These are phyloP conservation scores for Brachystomella parvula DNA, from an alignment of 1,140 invertebrate species.

Conservation along the genomic window DNA sequence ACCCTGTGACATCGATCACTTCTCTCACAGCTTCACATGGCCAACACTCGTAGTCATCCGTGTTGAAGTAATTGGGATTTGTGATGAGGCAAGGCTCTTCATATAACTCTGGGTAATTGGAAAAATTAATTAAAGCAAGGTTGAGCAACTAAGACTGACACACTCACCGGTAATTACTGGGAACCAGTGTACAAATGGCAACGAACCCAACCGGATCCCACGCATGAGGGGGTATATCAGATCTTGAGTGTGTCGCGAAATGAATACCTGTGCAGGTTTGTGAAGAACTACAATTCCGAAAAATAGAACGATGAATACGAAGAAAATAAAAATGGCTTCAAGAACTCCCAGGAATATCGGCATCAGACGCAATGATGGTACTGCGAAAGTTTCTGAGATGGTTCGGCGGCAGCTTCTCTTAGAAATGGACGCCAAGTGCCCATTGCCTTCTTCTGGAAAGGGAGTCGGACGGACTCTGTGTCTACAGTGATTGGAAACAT, in stretches of 20 bases:
- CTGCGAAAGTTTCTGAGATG: background rate
- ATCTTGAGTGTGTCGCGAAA: slow-evolving; percentile 57
- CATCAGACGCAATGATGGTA: background rate
- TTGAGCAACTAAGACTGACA: slow-evolving; percentile 6
- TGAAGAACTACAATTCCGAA: slow-evolving; percentile 43
- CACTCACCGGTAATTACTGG: slow-evolving; percentile 54
- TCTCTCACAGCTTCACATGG: slow-evolving; percentile 58
- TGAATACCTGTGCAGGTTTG: slow-evolving; percentile 48
- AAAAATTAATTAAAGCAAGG: slow-evolving; percentile 22
- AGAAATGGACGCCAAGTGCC: background rate
- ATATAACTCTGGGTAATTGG: slow-evolving; percentile 61
- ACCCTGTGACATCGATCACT: slow-evolving; percentile 48
- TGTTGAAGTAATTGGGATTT: slow-evolving; percentile 61
- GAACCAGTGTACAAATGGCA: slow-evolving; percentile 54
- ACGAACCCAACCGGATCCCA: slow-evolving; percentile 51
- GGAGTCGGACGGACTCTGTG: background rate
- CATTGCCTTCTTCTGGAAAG: background rate
- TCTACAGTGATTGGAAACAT: slow-evolving; percentile 10
- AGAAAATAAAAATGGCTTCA: slow-evolving; percentile 13
- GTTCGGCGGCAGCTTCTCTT: background rate
- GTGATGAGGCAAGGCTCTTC: slow-evolving; percentile 68
- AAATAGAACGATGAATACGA: slow-evolving; percentile 35
- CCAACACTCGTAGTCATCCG: slow-evolving; percentile 65
- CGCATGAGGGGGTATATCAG: slow-evolving; percentile 60
- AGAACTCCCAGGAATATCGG: background rate